These are phyloP conservation scores for Syncerus caffer DNA, from an alignment of 2,797 vertebrate species.

Conservation along the genomic window DNA sequence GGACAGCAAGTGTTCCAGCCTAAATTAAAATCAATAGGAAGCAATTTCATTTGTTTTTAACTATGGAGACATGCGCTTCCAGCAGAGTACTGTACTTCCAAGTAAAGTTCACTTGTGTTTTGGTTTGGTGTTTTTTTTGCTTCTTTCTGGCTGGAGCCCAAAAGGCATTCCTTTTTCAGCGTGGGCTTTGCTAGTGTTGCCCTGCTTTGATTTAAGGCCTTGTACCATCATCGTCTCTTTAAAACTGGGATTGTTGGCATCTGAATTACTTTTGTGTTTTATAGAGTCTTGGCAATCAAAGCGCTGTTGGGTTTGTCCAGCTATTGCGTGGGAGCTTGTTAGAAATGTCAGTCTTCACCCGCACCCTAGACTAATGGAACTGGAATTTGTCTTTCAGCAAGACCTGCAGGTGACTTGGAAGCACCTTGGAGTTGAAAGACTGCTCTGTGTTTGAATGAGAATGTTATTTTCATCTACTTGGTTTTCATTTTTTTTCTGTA, in stretches of 20 bases:
- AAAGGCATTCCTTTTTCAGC: slow-evolving; percentile 62
- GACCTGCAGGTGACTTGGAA: not conserved
- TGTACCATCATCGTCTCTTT: not conserved
- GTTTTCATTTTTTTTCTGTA: not conserved
- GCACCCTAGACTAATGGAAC: no score
- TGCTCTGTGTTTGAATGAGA: not conserved
- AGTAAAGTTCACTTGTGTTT: slow-evolving; percentile 62
- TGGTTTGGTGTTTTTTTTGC: not conserved
- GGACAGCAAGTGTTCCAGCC: slow-evolving; percentile 76
- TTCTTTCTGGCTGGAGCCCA: slow-evolving; percentile 51
- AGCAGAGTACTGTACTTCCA: slow-evolving; percentile 56
- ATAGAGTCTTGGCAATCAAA: not conserved
- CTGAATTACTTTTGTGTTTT: not conserved
- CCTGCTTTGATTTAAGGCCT: not conserved
- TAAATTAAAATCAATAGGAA: slow-evolving; percentile 85
- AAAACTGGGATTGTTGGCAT: not conserved
- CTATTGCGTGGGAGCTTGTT: not conserved
- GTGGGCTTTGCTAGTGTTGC: not conserved
- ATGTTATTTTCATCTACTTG: not conserved
- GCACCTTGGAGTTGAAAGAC: not conserved
- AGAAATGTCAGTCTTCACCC: not conserved
- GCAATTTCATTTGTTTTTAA: slow-evolving; percentile 84
- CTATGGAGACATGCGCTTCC: slow-evolving; percentile 67
- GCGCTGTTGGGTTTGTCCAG: not conserved
- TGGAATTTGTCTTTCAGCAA: not conserved